Base-by-base conservation (phyloP, 1,140 invertebrate species). In the Heliothis subflexa region DNA sequence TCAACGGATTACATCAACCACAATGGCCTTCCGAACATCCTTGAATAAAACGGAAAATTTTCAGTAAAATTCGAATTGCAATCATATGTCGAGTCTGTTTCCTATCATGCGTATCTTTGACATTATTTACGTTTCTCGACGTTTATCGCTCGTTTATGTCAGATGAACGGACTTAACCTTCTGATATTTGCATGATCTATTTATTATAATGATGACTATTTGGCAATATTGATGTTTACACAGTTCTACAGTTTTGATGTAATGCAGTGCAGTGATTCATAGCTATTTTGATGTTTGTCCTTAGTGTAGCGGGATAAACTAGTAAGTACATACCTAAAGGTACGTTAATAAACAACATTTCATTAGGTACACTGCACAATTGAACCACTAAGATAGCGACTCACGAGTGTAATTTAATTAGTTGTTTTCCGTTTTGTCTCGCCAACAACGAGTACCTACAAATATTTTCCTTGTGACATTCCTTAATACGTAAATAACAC, bases 41-140 rank as follows among this genome's bases (percentile, higher is more conserved):
- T 70, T 52, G 66, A 47, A 50, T 70, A 25, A 70, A 70, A 52
- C 47, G 66, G 66, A 70, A 70, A 50, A 52, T 50, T 66, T 66
- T 28, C 61, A 62, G 47, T 12, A 12, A 70, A 18, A 28, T n/a
- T 28, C 11, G 25, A 14, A 70, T 50, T 12, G 16, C 4, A 52
- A 52, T 28, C 40, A 66, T 66, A 16, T 70, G 47, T 49, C 18
- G 18, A 21, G 18, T 73, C 71, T 73, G 71, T 57, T 73, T 73
- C 33, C 55, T 73, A 28, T 73, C 55, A 47, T n/a, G 9, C 12
- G 18, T 73, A 33, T 73, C 71, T 73, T 59, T 57, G 71, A 73
- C 54, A 73, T 18, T 73, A 59, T 73, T 73, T 59, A 49, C 25
- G 18, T 73, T 55, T 18, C 33, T 25, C 3, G 49, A 40, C 68